Base-by-base conservation (phyloP, 2,113 vertebrate species). In the Sander lucioperca region DNA sequence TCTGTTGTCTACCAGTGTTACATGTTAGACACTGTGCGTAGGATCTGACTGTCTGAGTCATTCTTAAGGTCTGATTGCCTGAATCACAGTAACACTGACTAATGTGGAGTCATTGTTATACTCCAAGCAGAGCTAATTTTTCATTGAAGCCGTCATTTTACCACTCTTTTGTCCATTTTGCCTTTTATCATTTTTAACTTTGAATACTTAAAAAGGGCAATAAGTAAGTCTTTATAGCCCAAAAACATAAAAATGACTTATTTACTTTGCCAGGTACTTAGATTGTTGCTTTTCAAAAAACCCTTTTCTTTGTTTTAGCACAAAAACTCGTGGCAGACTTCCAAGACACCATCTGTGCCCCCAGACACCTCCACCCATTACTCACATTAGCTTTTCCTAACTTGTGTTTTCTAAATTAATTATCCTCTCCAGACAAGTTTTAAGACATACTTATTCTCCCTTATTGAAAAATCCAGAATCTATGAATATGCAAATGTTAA, bases 21-120 rank as follows among this genome's bases (percentile, higher is more conserved):
- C 48, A 77, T 88, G 75, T 85, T 58, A 74, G 67, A 81, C 74
- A 64, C 74, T 57, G 74, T 88, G 91, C 80, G 80, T 88, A 76
- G 89, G 88, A 84, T 90, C 80, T 71, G 69, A 76, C 58, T 50
- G 64, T 65, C 70, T 90, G 86, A 90, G 79, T 93, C 88, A 91
- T 82, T 85, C 56, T 88, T 88, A 86, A 85, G 73, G 77, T 86
- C 82, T 88, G 67, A 90, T 64, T 15, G 23, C 45, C 65, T 89
- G 87, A 90, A 85, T 89, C 87, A 91, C 59, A 51, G 74, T 64
- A 77, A 83, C 80, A 69, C 83, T 89, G 88, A 87, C 86, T 88
- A 88, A 87, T 88, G 63, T 59, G 77, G 70, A 68, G 82, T 81
- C 21, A 57, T 67, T 91, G 77, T 80, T 77, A 69, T 70, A 61